A percentile compares a stretch with the other conserved stretches of the same genome.
These are phyloP conservation scores for Parthenolecanium corni DNA, from an alignment of 2,888 invertebrate species.

Conservation along the genomic window DNA sequence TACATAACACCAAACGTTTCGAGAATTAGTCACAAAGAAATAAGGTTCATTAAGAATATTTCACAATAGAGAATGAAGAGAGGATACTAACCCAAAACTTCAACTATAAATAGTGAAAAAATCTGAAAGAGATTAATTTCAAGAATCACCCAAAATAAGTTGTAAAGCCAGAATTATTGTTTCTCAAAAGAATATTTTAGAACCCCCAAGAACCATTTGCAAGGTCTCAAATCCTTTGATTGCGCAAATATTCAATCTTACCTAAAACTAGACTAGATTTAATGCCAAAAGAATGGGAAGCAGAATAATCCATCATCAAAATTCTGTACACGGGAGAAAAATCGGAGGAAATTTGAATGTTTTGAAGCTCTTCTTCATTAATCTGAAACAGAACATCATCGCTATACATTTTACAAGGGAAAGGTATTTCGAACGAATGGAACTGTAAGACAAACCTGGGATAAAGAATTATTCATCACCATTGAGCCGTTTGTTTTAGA, in stretches of 20 bases:
- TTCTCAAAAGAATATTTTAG: no score
- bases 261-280: conserved; percentile 14
- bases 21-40: no score
- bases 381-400: conserved; percentile 2
- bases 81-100: no score
- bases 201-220: no score
- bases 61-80: no score
- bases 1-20: no score
- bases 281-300: not conserved
- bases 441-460: not conserved
- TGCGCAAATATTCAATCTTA: not conserved
- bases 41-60: no score
- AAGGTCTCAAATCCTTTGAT: no score
- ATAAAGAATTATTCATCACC: conserved; percentile 1
- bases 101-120: no score
- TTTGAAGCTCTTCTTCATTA: not conserved
- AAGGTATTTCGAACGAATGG: not conserved
- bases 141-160: no score
- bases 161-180: no score
- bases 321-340: conserved; percentile 20
- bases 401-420: not conserved
- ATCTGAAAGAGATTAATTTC: no score
- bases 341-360: conserved; percentile 6
- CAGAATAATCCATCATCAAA: conserved; percentile 8
- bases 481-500: not conserved